These are phyloP conservation scores for Passerculus sandwichensis DNA, from an alignment of 2,797 vertebrate genomes.

Conservation along the genomic window DNA sequence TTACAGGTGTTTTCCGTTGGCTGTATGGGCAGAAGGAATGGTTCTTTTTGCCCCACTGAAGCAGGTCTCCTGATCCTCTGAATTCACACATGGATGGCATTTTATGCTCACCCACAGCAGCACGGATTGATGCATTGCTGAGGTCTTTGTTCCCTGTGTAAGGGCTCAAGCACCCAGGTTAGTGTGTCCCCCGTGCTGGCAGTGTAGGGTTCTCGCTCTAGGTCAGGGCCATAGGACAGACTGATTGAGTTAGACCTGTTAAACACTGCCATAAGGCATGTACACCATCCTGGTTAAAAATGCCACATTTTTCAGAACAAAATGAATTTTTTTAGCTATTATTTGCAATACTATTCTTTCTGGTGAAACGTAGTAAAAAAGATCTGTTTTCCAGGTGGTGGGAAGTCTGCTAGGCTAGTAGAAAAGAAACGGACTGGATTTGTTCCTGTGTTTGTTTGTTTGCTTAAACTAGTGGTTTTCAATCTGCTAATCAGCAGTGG, in stretches of 20 bases:
- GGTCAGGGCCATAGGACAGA: neutral
- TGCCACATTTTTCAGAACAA: neutral
- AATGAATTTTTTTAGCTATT: neutral
- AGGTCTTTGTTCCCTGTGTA: neutral
- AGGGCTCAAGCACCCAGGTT: neutral
- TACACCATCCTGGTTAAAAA: neutral
- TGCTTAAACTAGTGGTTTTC: conserved; percentile 42
- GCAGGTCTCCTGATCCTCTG: neutral
- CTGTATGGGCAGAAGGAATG: neutral
- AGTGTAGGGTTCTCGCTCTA: neutral
- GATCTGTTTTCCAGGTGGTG: neutral
- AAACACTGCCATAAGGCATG: neutral
- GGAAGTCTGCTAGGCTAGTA: neutral
- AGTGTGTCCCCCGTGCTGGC: neutral
- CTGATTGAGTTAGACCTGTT: neutral
- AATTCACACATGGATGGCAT: neutral
- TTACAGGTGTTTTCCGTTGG: neutral
- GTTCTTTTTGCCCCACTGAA: neutral
- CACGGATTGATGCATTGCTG: neutral
- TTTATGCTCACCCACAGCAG: neutral
- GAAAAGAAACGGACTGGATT: neutral
- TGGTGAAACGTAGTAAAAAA: neutral
- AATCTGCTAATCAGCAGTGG: conserved; percentile 49
- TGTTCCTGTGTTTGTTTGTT: neutral
- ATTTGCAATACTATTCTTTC: neutral